These are phyloP conservation scores for Trichoplusia ni DNA, from an alignment of 1,140 invertebrate species.

Conservation along the genomic window DNA sequence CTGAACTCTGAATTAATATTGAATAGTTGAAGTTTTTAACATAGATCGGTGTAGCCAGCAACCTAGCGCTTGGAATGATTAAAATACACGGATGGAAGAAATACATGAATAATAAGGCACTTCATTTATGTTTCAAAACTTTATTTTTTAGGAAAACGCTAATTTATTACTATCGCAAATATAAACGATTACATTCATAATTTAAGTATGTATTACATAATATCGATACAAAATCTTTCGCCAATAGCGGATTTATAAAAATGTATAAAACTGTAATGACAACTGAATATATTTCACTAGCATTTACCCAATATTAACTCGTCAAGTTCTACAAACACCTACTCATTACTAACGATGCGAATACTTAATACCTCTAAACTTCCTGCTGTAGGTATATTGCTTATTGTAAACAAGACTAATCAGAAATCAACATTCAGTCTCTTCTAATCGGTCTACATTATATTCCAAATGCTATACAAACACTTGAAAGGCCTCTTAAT, in stretches of 20 bases:
- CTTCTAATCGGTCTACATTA: slow-evolving; percentile 30
- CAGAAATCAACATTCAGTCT: slow-evolving; percentile 28
- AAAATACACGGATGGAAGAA: background rate
- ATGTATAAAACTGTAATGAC: slow-evolving; percentile 68
- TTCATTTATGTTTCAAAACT: slow-evolving; percentile 11
- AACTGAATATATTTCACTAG: slow-evolving; percentile 47
- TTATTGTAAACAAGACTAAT: slow-evolving; percentile 23
- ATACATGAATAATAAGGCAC: background rate
- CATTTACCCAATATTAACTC: slow-evolving; percentile 40
- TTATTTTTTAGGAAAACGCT: slow-evolving; percentile 61
- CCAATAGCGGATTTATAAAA: slow-evolving; percentile 67
- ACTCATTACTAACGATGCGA: slow-evolving; percentile 15
- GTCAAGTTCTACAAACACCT: slow-evolving; percentile 24
- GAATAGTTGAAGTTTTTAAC: no score
- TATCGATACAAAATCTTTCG: slow-evolving; percentile 65
- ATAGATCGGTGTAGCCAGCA: no score
- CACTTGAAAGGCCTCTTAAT: slow-evolving; percentile 32
- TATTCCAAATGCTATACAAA: slow-evolving; percentile 27
- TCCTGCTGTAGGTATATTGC: slow-evolving; percentile 13
- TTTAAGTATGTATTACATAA: slow-evolving; percentile 58
- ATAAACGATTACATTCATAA: slow-evolving; percentile 66
- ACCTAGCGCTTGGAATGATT: no score
- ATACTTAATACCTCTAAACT: slow-evolving; percentile 16
- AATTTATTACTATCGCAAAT: slow-evolving; percentile 59
- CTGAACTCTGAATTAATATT: no score